Conservation (phyloP, 2,113 vertebrate genomes). For the Rhea pennata region DNA sequence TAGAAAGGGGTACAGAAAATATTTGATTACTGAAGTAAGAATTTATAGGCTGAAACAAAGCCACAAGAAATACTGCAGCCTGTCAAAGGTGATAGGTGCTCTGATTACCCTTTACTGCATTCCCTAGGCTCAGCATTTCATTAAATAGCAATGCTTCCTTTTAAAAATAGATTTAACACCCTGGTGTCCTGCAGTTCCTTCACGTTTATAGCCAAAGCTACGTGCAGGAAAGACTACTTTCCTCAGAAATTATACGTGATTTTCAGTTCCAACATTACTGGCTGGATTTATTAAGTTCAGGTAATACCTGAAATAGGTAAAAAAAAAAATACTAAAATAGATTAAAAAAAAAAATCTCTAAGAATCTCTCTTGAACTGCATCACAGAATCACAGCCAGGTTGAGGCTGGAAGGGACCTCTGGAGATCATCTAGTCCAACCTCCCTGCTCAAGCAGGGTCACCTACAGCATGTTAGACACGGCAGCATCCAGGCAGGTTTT, state of each 20-base stretch:
- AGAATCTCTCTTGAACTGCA: background rate
- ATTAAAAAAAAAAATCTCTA: background rate
- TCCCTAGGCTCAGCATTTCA: conserved; percentile 56
- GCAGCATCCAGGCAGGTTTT: no score
- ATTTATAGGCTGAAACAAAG: background rate
- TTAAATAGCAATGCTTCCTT: conserved; percentile 29
- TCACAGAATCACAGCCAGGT: no score
- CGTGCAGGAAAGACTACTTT: background rate
- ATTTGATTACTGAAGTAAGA: background rate
- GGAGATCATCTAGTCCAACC: no score
- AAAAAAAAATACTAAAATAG: background rate
- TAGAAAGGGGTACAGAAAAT: background rate
- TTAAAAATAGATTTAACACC: conserved; percentile 41
- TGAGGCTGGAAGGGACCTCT: no score
- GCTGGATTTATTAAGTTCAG: background rate
- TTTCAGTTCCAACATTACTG: background rate
- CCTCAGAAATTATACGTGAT: background rate
- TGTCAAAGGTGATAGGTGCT: conserved; percentile 41
- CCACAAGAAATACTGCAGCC: background rate
- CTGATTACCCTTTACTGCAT: conserved; percentile 34
- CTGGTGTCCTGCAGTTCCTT: background rate
- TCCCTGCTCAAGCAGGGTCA: no score
- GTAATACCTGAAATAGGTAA: background rate
- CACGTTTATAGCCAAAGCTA: background rate
- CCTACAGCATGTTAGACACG: no score